Percentiles rank a stretch among this genome's conserved stretches.
Conservation (phyloP, 2,797 vertebrate species). For the Synaphobranchus kaupii region DNA sequence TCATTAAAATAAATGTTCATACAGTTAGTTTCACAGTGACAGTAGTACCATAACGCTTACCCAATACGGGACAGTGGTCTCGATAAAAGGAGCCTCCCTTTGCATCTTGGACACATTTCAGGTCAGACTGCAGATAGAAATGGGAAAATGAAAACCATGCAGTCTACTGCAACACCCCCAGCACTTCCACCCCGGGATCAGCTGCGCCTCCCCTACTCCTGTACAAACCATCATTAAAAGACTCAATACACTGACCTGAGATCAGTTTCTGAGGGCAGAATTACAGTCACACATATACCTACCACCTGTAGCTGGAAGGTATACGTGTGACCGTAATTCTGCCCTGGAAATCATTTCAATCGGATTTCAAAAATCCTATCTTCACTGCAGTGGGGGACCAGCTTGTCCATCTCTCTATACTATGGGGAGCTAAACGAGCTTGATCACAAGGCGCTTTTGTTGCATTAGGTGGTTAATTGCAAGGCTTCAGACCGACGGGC, state of each 20-base stretch:
- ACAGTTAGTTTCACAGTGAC: not conserved
- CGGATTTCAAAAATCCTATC: not conserved
- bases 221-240: not conserved
- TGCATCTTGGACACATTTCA: conserved; percentile 98
- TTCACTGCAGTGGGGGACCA: not conserved
- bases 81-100: conserved; percentile 99
- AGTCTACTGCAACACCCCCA: not conserved
- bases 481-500: not conserved
- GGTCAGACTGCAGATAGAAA: conserved; percentile 82
- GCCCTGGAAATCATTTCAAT: not conserved
- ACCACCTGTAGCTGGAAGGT: too few relatives aligned
- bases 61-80: conserved; percentile 97
- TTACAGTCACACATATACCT: not conserved
- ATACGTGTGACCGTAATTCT: not conserved
- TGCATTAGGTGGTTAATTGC: not conserved
- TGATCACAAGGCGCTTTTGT: not conserved
- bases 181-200: not conserved
- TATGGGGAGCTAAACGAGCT: not conserved
- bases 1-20: not conserved
- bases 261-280: not conserved
- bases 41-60: conserved; percentile 72
- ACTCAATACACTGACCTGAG: not conserved
- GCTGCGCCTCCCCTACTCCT: too few relatives aligned
- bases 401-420: too few relatives aligned
- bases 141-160: conserved; percentile 4